These are phyloP conservation scores for Chloropsis hardwickii DNA, from an alignment of 2,113 vertebrate genomes.

Conservation along the genomic window DNA sequence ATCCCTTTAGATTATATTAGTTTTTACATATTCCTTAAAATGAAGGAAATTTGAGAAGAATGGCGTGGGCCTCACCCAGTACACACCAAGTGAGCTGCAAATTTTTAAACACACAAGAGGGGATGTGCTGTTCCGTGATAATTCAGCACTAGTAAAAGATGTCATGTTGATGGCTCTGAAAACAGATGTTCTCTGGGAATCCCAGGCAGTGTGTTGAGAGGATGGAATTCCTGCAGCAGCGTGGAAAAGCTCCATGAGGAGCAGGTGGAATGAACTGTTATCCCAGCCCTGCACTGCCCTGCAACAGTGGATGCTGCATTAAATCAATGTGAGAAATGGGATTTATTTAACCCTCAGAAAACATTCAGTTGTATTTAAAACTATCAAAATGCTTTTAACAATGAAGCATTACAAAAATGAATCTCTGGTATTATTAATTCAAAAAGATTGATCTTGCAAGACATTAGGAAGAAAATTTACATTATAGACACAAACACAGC, in stretches of 20 bases:
- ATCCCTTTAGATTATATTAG: no score
- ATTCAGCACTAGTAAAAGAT: background rate
- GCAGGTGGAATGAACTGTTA: background rate
- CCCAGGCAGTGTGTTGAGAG: background rate
- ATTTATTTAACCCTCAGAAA: background rate
- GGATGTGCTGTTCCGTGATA: background rate
- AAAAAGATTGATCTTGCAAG: background rate
- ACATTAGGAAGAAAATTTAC: background rate
- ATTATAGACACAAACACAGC: background rate
- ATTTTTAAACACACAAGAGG: background rate
- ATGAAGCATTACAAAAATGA: background rate
- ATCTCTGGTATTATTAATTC: background rate
- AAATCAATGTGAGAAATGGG: background rate
- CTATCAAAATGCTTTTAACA: background rate
- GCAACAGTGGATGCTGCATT: background rate
- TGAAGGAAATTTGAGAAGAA: no score
- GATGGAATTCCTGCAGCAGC: background rate
- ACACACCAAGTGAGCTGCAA: accelerated
- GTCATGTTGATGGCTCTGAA: background rate
- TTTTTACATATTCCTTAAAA: no score
- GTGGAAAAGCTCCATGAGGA: background rate
- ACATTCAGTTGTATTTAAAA: background rate
- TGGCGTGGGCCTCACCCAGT: accelerated
- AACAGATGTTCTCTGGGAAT: background rate
- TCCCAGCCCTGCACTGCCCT: background rate